Conservation (phyloP, 2,113 vertebrate genomes). For the Dasypus novemcinctus region DNA sequence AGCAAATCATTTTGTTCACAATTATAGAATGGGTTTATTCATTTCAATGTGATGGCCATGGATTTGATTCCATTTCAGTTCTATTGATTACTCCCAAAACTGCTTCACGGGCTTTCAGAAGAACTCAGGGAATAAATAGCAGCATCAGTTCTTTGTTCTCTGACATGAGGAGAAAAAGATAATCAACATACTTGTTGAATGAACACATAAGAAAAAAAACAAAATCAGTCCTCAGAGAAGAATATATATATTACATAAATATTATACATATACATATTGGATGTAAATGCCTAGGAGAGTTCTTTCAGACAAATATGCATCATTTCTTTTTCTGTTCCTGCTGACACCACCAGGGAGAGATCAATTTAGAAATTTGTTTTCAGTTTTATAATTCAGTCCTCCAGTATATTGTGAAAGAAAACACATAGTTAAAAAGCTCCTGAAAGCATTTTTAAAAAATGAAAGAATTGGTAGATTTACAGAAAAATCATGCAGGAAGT, state of each 20-base stretch:
- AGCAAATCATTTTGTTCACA: conserved; percentile 81
- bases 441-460: background rate
- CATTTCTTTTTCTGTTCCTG: background rate
- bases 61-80: conserved; percentile 60
- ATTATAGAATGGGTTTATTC: conserved; percentile 79
- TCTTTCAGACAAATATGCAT: background rate
- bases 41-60: conserved; percentile 32
- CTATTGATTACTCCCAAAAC: conserved; percentile 63
- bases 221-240: conserved; percentile 27
- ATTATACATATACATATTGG: background rate
- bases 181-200: conserved; percentile 13
- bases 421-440: background rate
- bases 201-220: background rate
- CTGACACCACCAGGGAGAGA: background rate
- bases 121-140: conserved; percentile 55
- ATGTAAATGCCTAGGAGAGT: too few relatives aligned
- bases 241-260: too few relatives aligned
- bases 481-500: too few relatives aligned
- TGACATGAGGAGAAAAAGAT: conserved; percentile 1
- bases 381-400: background rate
- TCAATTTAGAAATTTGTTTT: background rate
- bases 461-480: too few relatives aligned
- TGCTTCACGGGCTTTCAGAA: conserved; percentile 72
- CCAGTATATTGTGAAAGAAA: background rate
- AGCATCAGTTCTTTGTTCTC: background rate